Evolutionary conservation across 2,888 invertebrate genomes (phyloP), one percentile per base, ranked within the genome.

Genomic region (Dolichomitus sp.): DNA sequence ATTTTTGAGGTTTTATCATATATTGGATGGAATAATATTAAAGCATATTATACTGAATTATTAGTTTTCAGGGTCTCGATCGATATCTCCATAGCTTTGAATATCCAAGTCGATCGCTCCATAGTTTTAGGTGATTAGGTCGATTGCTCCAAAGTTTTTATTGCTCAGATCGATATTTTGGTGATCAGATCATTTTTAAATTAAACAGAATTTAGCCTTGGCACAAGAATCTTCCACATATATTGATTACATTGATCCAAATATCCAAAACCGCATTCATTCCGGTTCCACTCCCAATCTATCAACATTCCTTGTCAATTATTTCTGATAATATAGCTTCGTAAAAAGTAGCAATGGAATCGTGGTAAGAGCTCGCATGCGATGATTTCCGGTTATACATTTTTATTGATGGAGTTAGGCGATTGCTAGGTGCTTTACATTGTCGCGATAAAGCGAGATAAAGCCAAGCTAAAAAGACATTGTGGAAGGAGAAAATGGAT

Each of bases 261-360:
- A 42, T 42, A 14, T 42, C 11, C 3, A 14, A 42, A 4, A 12
- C 23, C 23, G 6, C 23, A 6, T 42, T 42, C 9, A 42, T 14
- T 7, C 14, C 17, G 48, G 48, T 50, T 19, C 40, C 12, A 14
- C 7, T 7, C 23, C 14, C 23, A 23, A 19, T 40, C 42, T 19
- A 65, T n/a, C 33, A 19, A 65, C 23, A 65, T 65, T 65, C 42
- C 42, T 65, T 14, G 19, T 45, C 42, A 65, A 23, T 42, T 42
- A 19, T 42, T 45, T 27, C 42, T 42, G 45, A 65, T 14, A 40
- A 45, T 42, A 42, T 23, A 17, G 37, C 59, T 40, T 12, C 27
- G 54, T 11, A 23, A 9, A 9, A 52, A 61, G 12, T 37, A 12
- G 33, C 2, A 6, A 65, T 30, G 27, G 23, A 65, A 48, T 45